Evolutionary conservation across 2,113 vertebrate species (phyloP).

Genomic region (Cavia aperea): DNA sequence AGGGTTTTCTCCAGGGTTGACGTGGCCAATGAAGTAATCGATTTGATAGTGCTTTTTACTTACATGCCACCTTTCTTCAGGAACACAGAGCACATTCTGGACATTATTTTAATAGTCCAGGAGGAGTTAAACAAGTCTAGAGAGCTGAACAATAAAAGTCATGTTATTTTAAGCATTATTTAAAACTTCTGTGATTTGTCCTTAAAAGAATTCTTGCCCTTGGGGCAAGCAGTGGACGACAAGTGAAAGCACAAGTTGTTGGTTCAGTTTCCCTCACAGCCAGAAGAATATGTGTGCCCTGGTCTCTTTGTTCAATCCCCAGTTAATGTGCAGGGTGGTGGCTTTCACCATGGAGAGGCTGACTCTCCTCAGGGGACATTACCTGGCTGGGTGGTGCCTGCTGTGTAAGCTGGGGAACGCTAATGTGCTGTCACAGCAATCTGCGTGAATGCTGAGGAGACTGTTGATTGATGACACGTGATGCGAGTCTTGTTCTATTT

Average conservation of each 20-base stretch:
- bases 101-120: slow-evolving; percentile 9
- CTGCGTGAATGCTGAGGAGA: not conserved
- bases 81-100: not conserved
- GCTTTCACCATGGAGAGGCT: not conserved
- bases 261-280: not conserved
- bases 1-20: not conserved
- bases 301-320: not conserved
- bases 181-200: slow-evolving; percentile 26
- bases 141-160: not conserved
- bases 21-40: not conserved
- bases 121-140: not conserved
- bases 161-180: slow-evolving; percentile 35
- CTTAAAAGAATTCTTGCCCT: slow-evolving; percentile 49
- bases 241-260: not conserved
- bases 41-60: not conserved
- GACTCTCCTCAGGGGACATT: not conserved
- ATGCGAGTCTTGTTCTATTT: slow-evolving; percentile 13
- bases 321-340: not conserved
- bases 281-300: not conserved
- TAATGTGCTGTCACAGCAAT: not conserved
- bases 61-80: not conserved
- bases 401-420: not conserved
- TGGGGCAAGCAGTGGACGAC: not conserved
- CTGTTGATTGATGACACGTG: not conserved
- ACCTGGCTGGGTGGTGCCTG: not conserved